Base-by-base conservation (phyloP, 35 echinoderm and acorn worm genomes). In the Heliocidaris tuberculata region DNA sequence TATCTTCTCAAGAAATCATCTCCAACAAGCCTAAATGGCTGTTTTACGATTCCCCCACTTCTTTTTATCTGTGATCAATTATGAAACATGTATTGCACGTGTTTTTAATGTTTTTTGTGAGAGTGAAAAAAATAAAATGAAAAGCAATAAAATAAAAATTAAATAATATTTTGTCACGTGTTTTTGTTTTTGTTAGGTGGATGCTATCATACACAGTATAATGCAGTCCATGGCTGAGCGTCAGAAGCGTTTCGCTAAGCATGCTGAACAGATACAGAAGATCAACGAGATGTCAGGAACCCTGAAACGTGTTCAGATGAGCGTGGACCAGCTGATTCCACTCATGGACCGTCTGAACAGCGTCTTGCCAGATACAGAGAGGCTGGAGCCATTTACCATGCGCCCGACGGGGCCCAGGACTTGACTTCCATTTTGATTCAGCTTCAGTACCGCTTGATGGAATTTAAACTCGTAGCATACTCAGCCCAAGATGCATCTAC, bases 301-400 rank as follows among this genome's bases (percentile, higher is more conserved):
- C 12, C 15, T 99, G 31, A 95, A 97, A 59, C 93, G 97, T 11
- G 94, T 99, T 6, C 96, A 97, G 61, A 97, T 95, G 95, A 96
- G 90, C 24, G 94, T 97, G 31, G 97, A 99, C 49, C 95, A 99
- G 50, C 94, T 99, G 42, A 85, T 99, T 19, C 98, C 97, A 16
- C 95, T 97, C 52, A 99, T 99, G 98, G 97, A 99, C 42, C 60
- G 97, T 24, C 90, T 99, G 71, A 99, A 99, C 86, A 97, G 95
- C 48, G 95, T 99, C 17, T 93, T 97, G 50, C 98, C 98, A 17
- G 97, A 97, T 31, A 88, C 91, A 7, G 97, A 99, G 27, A 56
- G 97, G 92, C 85, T 99, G 35, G 98, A 99, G 96, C 96, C 97
- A 11, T 99, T 99, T 71, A 96, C 93, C 4, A 99, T 99, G 98